Conservation (phyloP, 1,140 invertebrate genomes). For the Drosophila pachea region DNA sequence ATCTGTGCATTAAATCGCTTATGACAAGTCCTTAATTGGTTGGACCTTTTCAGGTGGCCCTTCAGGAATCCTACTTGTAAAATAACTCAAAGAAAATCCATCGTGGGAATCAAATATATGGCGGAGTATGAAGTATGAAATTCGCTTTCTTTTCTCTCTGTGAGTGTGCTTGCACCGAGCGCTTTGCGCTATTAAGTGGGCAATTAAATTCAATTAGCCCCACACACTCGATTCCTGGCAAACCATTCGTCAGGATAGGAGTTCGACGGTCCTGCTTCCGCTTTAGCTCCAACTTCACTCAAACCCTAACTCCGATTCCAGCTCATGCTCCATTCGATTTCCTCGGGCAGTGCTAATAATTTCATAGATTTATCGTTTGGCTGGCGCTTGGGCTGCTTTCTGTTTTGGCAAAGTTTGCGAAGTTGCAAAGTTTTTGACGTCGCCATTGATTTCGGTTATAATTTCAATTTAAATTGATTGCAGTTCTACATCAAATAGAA, state of each 20-base stretch:
- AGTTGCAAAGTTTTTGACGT: constrained; percentile 8
- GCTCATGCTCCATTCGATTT: constrained; percentile 51
- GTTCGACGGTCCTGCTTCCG: background rate
- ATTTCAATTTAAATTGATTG: constrained; percentile 51
- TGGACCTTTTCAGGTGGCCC: no score
- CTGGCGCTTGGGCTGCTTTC: constrained; percentile 33
- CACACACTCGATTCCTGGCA: constrained; percentile 15
- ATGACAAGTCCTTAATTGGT: no score
- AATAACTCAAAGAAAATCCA: no score
- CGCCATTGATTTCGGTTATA: constrained; percentile 27
- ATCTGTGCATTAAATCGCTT: background rate
- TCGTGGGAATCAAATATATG: no score
- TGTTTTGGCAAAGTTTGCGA: constrained; percentile 14
- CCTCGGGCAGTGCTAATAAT: constrained; percentile 59
- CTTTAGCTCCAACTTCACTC: background rate
- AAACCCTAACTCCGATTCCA: background rate
- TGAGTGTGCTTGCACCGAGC: constrained; percentile 36
- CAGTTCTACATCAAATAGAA: background rate
- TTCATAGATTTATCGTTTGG: constrained; percentile 63
- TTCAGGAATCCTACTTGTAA: no score
- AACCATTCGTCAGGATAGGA: constrained; percentile 44
- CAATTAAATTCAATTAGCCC: constrained; percentile 73
- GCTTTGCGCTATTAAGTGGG: constrained; percentile 64
- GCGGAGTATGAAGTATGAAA: constrained; percentile 9
- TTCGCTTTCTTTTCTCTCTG: constrained; percentile 29